These are phyloP conservation scores for Caenorhabditis auriculariae DNA, from an alignment of 2,888 invertebrate species.

Conservation along the genomic window DNA sequence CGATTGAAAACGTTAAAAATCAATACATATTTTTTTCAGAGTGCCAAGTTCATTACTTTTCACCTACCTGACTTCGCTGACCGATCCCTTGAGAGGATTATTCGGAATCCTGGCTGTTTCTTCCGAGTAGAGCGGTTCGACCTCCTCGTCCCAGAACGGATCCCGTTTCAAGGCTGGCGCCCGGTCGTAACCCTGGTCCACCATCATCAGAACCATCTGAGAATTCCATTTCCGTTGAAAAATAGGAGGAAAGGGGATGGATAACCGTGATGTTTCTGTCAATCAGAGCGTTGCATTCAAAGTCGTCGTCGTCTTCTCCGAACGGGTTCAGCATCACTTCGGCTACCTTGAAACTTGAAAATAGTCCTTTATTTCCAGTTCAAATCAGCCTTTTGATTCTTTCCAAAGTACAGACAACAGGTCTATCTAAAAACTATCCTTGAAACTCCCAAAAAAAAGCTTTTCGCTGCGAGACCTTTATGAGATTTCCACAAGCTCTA, in stretches of 20 bases:
- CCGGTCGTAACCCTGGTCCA: slow-evolving; percentile 57
- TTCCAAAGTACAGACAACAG: too few relatives aligned
- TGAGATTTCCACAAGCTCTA: too few relatives aligned
- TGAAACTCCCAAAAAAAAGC: not conserved
- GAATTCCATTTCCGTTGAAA: not conserved
- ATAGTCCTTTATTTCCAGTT: not conserved
- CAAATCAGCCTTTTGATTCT: too few relatives aligned
- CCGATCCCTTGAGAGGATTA: slow-evolving; percentile 35
- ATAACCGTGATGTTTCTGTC: slow-evolving; percentile 49
- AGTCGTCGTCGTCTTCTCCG: slow-evolving; percentile 52
- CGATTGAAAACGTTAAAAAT: too few relatives aligned
- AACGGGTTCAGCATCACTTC: slow-evolving; percentile 54
- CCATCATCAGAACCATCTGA: slow-evolving; percentile 58
- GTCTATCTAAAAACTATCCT: too few relatives aligned
- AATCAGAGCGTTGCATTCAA: slow-evolving; percentile 50
- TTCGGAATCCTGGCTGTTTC: slow-evolving; percentile 40
- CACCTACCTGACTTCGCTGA: slow-evolving; percentile 33
- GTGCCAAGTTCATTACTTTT: not conserved
- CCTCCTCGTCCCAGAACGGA: slow-evolving; percentile 58
- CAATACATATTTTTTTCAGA: too few relatives aligned
- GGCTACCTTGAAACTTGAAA: slow-evolving; percentile 21
- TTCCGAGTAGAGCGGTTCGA: slow-evolving; percentile 45
- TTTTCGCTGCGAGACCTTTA: too few relatives aligned
- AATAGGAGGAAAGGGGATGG: not conserved
- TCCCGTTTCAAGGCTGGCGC: slow-evolving; percentile 54